A percentile compares a stretch with the other conserved stretches of the same genome.
Evolutionary conservation across 92 coral and sea anemone species (phyloP).

Genomic region (Zoanthus solanderi): DNA sequence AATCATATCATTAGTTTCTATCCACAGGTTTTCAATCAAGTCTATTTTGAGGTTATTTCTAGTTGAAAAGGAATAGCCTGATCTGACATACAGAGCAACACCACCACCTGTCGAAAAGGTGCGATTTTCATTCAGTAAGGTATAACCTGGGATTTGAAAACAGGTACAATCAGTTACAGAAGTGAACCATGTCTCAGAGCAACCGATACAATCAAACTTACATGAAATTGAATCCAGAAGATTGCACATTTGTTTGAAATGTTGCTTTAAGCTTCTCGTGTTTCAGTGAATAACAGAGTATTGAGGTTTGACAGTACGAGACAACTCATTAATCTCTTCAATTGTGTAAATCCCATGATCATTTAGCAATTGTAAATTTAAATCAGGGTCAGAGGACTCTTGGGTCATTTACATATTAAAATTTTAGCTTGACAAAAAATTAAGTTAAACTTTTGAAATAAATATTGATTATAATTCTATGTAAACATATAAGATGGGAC

Average conservation of each 20-base stretch:
- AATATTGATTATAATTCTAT: neutral
- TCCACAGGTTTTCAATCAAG: conserved; percentile 53
- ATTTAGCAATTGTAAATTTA: conserved; percentile 12
- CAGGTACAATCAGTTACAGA: conserved; percentile 15
- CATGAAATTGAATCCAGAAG: conserved; percentile 40
- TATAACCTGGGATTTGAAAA: conserved; percentile 44
- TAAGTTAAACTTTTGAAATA: neutral
- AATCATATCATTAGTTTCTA: conserved; percentile 48
- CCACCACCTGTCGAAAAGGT: conserved; percentile 45
- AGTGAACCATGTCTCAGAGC: conserved; percentile 55
- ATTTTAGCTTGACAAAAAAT: conserved; percentile 22
- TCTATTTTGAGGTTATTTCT: conserved; percentile 46
- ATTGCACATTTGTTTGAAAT: conserved; percentile 40
- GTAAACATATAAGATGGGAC: neutral
- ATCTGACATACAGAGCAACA: conserved; percentile 45
- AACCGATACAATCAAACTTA: conserved; percentile 52
- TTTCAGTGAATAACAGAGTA: conserved; percentile 49
- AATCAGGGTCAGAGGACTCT: conserved; percentile 23
- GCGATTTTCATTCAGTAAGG: conserved; percentile 44
- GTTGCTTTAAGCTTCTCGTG: conserved; percentile 55
- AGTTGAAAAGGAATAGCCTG: conserved; percentile 2
- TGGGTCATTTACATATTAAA: conserved; percentile 17
- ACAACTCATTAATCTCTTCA: conserved; percentile 35
- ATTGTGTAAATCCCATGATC: conserved; percentile 28
- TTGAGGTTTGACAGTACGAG: conserved; percentile 48